These are phyloP conservation scores for Hemicrepidius hirtus DNA, from an alignment of 2,888 invertebrate genomes.

Conservation along the genomic window DNA sequence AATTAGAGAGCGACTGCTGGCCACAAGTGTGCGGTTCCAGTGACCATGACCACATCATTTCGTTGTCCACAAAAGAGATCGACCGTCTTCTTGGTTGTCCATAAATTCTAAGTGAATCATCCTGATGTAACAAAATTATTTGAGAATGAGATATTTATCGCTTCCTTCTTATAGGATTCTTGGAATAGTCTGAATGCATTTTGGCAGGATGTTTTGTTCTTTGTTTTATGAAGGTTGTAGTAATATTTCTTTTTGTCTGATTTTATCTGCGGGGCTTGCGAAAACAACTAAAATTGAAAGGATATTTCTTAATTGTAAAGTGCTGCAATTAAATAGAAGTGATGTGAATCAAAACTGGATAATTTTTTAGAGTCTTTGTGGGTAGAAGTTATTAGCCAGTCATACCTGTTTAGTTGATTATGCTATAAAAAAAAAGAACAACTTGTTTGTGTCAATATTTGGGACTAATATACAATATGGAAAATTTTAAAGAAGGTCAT, in stretches of 20 bases:
- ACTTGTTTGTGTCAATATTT: too few relatives aligned
- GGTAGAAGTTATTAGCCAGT: too few relatives aligned
- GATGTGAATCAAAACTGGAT: too few relatives aligned
- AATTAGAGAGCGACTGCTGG: conserved; percentile 20
- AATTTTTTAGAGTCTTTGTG: too few relatives aligned
- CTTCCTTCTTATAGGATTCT: conserved; percentile 21
- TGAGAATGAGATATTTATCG: conserved; percentile 13
- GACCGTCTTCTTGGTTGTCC: not conserved
- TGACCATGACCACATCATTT: conserved; percentile 25
- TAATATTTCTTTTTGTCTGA: not conserved
- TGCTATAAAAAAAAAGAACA: too few relatives aligned
- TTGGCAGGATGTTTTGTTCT: not conserved
- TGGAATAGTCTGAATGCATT: not conserved
- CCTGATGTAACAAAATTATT: conserved; percentile 2
- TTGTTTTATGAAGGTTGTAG: not conserved
- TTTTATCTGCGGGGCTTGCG: not conserved
- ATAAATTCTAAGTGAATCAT: conserved; percentile 17
- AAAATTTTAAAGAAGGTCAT: too few relatives aligned
- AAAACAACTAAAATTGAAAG: too few relatives aligned
- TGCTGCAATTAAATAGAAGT: too few relatives aligned
- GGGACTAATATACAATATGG: too few relatives aligned
- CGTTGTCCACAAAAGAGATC: conserved; percentile 1
- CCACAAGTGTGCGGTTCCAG: conserved; percentile 16
- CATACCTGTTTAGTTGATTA: too few relatives aligned
- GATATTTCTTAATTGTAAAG: too few relatives aligned